Conservation (phyloP, 2,797 vertebrate species). For the Brachyrhaphis roseni region DNA sequence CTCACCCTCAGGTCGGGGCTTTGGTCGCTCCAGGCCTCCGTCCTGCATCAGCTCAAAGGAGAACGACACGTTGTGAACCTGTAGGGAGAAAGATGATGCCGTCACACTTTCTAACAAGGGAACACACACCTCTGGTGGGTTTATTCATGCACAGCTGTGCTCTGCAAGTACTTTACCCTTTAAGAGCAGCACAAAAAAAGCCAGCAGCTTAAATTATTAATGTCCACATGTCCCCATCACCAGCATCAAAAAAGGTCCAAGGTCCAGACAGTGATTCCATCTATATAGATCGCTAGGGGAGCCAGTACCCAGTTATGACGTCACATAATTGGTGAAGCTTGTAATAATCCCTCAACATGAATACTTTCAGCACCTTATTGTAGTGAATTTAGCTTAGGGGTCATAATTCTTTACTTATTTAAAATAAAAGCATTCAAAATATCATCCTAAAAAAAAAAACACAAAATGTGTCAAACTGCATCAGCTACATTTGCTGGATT, state of each 20-base stretch:
- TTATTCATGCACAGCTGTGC: slow-evolving; percentile 32
- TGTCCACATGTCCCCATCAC: background rate
- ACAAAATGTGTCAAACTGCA: background rate
- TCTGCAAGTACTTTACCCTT: slow-evolving; percentile 53
- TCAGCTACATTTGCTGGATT: background rate
- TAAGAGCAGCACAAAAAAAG: slow-evolving; percentile 66
- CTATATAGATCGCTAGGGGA: background rate
- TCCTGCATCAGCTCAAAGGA: slow-evolving; percentile 99
- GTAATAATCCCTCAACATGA: background rate
- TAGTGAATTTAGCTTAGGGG: background rate
- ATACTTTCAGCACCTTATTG: background rate
- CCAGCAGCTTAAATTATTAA: background rate
- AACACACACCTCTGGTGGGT: slow-evolving; percentile 40
- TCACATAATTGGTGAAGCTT: background rate
- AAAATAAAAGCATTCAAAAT: background rate
- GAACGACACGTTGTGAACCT: slow-evolving; percentile 96
- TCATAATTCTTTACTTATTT: background rate
- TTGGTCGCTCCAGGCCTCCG: slow-evolving; percentile 94
- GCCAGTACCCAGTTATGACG: background rate
- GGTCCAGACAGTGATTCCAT: background rate
- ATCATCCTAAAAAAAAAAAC: background rate
- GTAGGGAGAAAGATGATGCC: slow-evolving; percentile 23
- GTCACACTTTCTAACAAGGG: slow-evolving; percentile 39
- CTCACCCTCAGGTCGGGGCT: slow-evolving; percentile 94
- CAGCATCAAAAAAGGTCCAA: background rate